Percentiles rank a stretch among this genome's conserved stretches.
Conservation (phyloP, 2,888 invertebrate species). For the Bruchidius siliquastri region DNA sequence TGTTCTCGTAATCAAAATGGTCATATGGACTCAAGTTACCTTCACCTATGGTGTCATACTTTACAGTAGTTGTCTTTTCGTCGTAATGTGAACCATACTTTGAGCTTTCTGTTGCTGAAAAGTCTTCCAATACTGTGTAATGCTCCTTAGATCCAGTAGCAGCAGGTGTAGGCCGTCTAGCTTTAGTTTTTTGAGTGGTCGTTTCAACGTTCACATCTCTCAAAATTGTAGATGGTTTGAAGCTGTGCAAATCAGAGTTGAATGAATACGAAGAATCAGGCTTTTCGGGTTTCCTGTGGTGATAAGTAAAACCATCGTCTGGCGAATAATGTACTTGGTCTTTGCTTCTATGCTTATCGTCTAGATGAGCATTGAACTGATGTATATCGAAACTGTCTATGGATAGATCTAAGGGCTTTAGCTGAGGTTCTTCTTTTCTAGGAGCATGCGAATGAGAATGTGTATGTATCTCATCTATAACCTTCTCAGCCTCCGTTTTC, state of each 20-base stretch:
- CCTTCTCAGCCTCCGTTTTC: background rate
- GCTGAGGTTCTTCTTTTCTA: constrained; percentile 13
- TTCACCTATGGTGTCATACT: constrained; percentile 1
- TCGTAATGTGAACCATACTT: background rate
- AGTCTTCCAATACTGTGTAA: constrained; percentile 40
- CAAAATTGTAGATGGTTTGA: constrained; percentile 22
- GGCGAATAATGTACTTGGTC: constrained; percentile 12
- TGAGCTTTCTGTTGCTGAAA: constrained; percentile 11
- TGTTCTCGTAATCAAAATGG: constrained; percentile 10
- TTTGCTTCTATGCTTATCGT: constrained; percentile 17
- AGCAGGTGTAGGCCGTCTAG: constrained; percentile 25
- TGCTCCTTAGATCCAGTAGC: constrained; percentile 24
- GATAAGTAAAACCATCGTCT: background rate
- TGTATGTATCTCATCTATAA: background rate
- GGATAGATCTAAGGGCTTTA: constrained; percentile 27
- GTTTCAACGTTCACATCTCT: constrained; percentile 20
- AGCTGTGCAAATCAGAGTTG: constrained; percentile 17
- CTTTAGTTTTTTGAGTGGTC: constrained; percentile 19
- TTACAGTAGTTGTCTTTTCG: constrained; percentile 14
- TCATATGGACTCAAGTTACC: constrained; percentile 2
- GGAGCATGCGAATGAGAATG: background rate
- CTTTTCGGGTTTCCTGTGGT: constrained; percentile 2
- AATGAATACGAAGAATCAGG: constrained; percentile 13
- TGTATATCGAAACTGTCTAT: constrained; percentile 35
- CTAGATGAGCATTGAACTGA: constrained; percentile 30